phyloP scores from a whole-genome alignment of 92 coral and sea anemone species.

The Paragorgia papillata region DNA sequence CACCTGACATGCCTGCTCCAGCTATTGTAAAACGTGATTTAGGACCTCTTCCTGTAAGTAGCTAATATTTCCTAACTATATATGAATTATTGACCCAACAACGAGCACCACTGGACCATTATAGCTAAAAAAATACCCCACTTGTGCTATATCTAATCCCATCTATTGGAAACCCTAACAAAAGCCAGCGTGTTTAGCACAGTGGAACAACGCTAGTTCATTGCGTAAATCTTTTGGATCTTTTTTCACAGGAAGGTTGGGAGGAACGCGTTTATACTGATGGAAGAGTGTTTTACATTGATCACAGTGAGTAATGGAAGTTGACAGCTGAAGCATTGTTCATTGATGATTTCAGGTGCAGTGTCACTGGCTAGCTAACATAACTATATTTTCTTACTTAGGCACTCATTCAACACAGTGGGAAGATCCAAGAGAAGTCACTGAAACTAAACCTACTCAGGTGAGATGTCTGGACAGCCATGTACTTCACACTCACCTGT shows the following conservation, averaged over 20 bases:
- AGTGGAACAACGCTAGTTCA: too few relatives aligned
- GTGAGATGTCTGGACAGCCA: constrained; percentile 40
- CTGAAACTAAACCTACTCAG: constrained; percentile 77
- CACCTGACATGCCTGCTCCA: constrained; percentile 40
- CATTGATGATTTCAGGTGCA: too few relatives aligned
- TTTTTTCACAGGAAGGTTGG: constrained; percentile 80
- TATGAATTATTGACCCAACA: too few relatives aligned
- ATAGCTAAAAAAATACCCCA: too few relatives aligned
- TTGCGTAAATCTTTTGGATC: too few relatives aligned
- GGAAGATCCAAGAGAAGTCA: constrained; percentile 87
- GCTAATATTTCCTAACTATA: not conserved
- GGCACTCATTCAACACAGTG: constrained; percentile 95
- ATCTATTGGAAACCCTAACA: too few relatives aligned
- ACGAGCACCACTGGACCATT: too few relatives aligned
- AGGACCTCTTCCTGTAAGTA: constrained; percentile 89
- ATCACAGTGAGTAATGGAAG: constrained; percentile 68
- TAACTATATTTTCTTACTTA: too few relatives aligned
- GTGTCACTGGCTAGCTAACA: too few relatives aligned
- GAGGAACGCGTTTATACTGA: constrained; percentile 89
- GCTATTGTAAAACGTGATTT: constrained; percentile 54
- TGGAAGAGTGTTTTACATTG: constrained; percentile 90
- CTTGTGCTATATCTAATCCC: too few relatives aligned
- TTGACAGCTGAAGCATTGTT: too few relatives aligned
- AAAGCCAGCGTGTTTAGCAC: too few relatives aligned
- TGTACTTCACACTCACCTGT: not conserved